Evolutionary conservation across 2,797 vertebrate genomes (phyloP), one percentile per base, ranked within the genome.

Genomic region (Paramormyrops hopkinsi): DNA sequence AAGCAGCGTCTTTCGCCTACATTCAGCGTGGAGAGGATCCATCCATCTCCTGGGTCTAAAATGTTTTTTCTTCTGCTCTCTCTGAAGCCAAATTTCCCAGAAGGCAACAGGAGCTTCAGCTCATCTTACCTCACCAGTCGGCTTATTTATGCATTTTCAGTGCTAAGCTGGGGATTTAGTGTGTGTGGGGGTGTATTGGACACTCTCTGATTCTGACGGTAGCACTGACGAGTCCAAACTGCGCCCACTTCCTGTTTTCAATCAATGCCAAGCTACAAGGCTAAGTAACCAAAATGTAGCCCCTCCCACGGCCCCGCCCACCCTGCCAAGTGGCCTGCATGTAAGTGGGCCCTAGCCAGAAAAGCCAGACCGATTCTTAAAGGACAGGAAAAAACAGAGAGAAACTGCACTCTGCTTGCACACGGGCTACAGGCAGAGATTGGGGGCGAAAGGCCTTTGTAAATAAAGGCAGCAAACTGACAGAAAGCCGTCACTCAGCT

Each of bases 401-500:
- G 37, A 79, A 79, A 79, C 73, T 44, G 33, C 33, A 44, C 73
- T 79, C 37, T 79, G 93, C 12, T 19, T 12, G 91, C 92, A 93
- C 93, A 91, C 2, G 19, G 12, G 17, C 14, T 22, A 22, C 54
- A 89, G 8, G 19, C 93, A 92, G 90, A 92, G 92, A 94, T 93
- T 92, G 88, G 91, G 95, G 94, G 93, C 91, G 65, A 91, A 94
- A 95, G 94, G 97, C 97, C 97, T 98, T 98, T 95, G 96, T 97
- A 97, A 98, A 99, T 96, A 98, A 99, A 99, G 97, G 98, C 98
- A 96, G 95, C 94, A 96, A 97, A 95, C 97, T 3, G 41, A 48
- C 51, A 97, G 97, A 96, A 96, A 95, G 92, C 96, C 96, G 96
- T 95, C 92, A 95, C 95, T 96, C 44, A 97, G 98, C 98, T 98